Conservation (phyloP, 2,113 vertebrate genomes). For the Canis aureus region DNA sequence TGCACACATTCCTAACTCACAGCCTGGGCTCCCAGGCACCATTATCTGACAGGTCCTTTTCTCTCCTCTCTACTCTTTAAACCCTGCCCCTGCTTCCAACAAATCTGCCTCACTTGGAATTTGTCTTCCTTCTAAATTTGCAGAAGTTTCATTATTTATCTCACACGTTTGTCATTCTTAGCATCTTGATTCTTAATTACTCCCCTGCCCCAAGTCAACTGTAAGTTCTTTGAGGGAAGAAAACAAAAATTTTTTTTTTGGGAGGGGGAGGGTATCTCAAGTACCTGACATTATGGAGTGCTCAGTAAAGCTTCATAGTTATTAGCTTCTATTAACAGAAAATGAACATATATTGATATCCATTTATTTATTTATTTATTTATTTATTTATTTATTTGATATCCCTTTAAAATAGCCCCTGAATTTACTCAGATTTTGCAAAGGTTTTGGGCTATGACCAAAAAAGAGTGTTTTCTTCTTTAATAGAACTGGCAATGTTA, state of each 20-base stretch:
- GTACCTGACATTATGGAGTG: background rate
- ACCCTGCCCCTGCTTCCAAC: background rate
- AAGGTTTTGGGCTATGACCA: background rate
- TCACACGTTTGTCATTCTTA: background rate
- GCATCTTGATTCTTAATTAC: background rate
- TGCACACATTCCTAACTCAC: background rate
- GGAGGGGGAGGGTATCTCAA: background rate
- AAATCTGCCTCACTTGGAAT: background rate
- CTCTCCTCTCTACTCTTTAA: background rate
- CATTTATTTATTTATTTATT: background rate
- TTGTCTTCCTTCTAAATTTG: background rate
- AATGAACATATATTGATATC: background rate
- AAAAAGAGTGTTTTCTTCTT: constrained; percentile 35
- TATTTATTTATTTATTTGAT: background rate
- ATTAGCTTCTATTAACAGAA: background rate
- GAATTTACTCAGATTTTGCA: constrained; percentile 18
- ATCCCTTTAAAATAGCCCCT: background rate
- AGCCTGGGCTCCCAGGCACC: background rate
- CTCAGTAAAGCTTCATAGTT: background rate
- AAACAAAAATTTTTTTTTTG: background rate
- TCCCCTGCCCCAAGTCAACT: background rate
- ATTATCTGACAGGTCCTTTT: background rate
- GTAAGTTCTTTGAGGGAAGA: background rate
- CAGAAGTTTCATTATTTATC: background rate
- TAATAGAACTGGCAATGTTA: background rate